These are phyloP conservation scores for Gerosis bhagava DNA, from an alignment of 2,888 invertebrate species.

Conservation along the genomic window DNA sequence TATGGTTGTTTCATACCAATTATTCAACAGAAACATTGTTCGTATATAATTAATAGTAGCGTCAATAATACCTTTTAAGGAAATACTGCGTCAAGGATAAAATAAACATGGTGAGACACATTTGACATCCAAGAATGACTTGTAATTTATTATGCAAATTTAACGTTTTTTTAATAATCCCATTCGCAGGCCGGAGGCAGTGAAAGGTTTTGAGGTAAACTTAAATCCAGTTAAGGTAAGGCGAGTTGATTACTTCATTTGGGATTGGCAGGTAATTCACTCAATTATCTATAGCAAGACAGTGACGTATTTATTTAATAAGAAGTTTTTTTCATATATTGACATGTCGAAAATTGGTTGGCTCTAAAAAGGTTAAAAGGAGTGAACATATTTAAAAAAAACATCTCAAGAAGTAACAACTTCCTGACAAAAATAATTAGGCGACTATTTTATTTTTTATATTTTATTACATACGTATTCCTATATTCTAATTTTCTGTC, in stretches of 20 bases:
- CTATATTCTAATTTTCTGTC: too few relatives aligned
- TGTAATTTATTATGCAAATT: constrained; percentile 29
- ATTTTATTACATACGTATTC: too few relatives aligned
- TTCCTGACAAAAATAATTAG: too few relatives aligned
- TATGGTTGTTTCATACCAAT: too few relatives aligned
- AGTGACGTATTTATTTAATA: too few relatives aligned
- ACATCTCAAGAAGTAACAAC: too few relatives aligned
- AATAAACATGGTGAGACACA: constrained; percentile 28
- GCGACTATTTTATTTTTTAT: too few relatives aligned
- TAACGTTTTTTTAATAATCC: constrained; percentile 21
- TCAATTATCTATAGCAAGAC: not conserved
- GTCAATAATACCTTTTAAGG: constrained; percentile 15
- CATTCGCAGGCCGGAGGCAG: constrained; percentile 19
- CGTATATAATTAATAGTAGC: not conserved
- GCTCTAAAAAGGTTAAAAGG: too few relatives aligned
- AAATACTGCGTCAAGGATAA: constrained; percentile 22
- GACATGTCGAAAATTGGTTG: too few relatives aligned
- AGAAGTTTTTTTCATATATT: too few relatives aligned
- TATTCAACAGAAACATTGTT: too few relatives aligned
- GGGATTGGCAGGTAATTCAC: constrained; percentile 7
- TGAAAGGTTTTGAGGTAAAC: constrained; percentile 20
- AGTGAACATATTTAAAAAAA: too few relatives aligned
- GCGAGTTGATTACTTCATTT: constrained; percentile 17
- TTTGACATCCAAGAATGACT: constrained; percentile 30
- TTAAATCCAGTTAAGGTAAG: constrained; percentile 12